Base-by-base conservation (phyloP, 1,140 invertebrate species). In the Cherax destructor region DNA sequence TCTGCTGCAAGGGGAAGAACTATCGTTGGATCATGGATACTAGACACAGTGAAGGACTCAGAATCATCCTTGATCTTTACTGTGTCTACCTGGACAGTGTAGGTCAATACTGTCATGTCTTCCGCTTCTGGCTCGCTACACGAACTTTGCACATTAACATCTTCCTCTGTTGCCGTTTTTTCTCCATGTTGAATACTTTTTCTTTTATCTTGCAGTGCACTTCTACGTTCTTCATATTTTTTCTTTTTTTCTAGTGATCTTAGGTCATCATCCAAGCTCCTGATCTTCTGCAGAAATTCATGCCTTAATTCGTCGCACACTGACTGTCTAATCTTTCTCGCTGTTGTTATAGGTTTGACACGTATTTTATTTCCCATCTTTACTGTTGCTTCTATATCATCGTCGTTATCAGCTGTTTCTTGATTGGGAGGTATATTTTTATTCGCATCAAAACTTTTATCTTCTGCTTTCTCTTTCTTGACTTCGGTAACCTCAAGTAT, bases 401-500 rank as follows among this genome's bases (percentile, higher is more conserved):
- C 69, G 3, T 74, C 69, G 7, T 11, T 74, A 6, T 74, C 69
- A 7, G 69, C 6, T 30, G 4, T 30, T 74, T 74, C 69, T 74
- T n/a, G 69, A 3, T 74, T 30, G 1, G 69, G n/a, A 9, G 69
- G 24, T 30, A 30, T 24, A 6, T 74, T 9, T 7, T 30, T 74
- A 9, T 21, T 74, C 5, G 5, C 18, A 5, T 65, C 61, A 11
- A 74, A 74, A 74, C 24, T 9, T 30, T 30, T 74, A 7, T 74
- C 69, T 16, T 21, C 21, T 18, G 18, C 18, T 65, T 65, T 18
- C 18, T 65, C 52, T n/a, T 91, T 83, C n/a, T 91, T 76, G 21
- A 86, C 89, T 47, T 86, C 83, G 11, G 83, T 86, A 65, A 91
- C 16, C 10, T 91, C 81, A 69, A 91, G 86, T 13, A 79, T 91